phyloP scores from a whole-genome alignment of 37 sponge, comb jelly and placozoan species.

The Beroe forskalii region DNA sequence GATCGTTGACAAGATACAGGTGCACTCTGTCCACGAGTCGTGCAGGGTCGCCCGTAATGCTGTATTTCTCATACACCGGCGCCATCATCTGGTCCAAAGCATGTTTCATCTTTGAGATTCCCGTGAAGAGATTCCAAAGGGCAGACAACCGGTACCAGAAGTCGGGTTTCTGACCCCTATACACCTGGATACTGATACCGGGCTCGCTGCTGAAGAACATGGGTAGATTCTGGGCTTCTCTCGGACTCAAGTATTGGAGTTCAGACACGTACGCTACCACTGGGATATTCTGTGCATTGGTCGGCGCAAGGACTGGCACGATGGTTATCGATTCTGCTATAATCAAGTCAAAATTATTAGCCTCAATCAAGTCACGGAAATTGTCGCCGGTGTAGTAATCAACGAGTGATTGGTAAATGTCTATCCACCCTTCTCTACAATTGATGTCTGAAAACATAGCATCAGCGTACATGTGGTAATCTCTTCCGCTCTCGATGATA shows the following conservation, averaged over 20 bases:
- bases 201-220: constrained; percentile 36
- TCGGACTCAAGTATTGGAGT: neutral
- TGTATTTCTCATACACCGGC: constrained; percentile 17
- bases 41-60: neutral
- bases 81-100: neutral
- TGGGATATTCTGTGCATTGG: constrained; percentile 2
- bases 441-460: neutral
- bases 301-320: neutral
- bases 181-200: constrained; percentile 7
- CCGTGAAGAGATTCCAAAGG: neutral
- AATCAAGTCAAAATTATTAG: neutral
- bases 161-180: neutral
- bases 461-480: constrained; percentile 30
- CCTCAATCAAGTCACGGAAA: neutral
- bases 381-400: constrained; percentile 4
- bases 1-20: constrained; percentile 26
- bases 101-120: neutral
- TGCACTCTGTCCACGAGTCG: neutral
- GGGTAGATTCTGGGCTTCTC: constrained; percentile 51
- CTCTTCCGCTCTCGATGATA: neutral
- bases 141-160: neutral
- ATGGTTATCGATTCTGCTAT: constrained; percentile 13
- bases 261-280: constrained; percentile 3
- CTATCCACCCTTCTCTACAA: constrained; percentile 12
- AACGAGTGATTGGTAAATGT: neutral